A percentile compares a stretch with the other conserved stretches of the same genome.
Conservation (phyloP, 2,888 invertebrate species). For the Dolomedes plantarius region DNA sequence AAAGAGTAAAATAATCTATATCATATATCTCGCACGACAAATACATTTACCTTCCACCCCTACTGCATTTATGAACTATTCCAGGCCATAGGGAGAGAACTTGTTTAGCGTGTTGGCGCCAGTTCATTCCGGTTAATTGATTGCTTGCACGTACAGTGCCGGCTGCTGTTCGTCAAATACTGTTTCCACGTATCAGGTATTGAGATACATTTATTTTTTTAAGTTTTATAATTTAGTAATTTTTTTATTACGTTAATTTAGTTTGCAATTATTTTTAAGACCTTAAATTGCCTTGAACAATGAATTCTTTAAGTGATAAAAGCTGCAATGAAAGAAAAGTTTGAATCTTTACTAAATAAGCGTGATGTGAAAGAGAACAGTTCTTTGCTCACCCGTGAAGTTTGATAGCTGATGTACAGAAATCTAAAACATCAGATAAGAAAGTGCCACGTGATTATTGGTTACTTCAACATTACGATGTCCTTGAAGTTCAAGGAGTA, state of each 20-base stretch:
- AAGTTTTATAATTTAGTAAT: too few relatives aligned
- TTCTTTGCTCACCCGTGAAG: conserved; percentile 62
- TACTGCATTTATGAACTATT: conserved; percentile 60
- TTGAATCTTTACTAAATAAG: conserved; percentile 67
- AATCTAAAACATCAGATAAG: conserved; percentile 66
- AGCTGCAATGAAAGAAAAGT: conserved; percentile 54
- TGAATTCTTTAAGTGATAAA: too few relatives aligned
- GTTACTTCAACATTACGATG: conserved; percentile 63
- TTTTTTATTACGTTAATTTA: too few relatives aligned
- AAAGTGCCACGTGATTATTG: conserved; percentile 66
- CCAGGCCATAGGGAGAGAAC: conserved; percentile 52
- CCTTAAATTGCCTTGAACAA: too few relatives aligned
- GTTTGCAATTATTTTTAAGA: too few relatives aligned
- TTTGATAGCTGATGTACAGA: conserved; percentile 64
- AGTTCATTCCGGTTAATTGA: too few relatives aligned
- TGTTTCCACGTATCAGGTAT: too few relatives aligned
- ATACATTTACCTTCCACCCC: conserved; percentile 45
- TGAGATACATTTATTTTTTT: too few relatives aligned
- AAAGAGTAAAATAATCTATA: too few relatives aligned
- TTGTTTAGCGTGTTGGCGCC: conserved; percentile 50
- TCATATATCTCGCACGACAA: too few relatives aligned
- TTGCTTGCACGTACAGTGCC: too few relatives aligned
- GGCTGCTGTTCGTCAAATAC: too few relatives aligned
- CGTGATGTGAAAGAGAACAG: conserved; percentile 67
- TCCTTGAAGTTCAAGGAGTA: conserved; percentile 39